Evolutionary conservation across 2,888 invertebrate species (phyloP).

Genomic region (Cybosia mesomella): DNA sequence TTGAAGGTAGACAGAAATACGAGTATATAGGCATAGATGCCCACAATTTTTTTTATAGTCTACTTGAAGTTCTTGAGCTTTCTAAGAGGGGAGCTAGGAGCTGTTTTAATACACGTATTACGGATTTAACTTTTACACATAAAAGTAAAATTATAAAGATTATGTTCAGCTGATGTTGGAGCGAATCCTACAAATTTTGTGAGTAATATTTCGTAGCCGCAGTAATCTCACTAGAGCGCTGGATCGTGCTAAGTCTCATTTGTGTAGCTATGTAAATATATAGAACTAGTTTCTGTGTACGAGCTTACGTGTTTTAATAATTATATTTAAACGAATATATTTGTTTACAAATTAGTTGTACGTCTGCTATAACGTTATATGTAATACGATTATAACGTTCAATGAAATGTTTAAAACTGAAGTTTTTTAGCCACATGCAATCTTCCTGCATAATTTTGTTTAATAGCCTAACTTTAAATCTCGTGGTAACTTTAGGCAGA

Average conservation of each 20-base stretch:
- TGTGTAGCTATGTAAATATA: conserved; percentile 23
- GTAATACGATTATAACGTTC: too few relatives aligned
- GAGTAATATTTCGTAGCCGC: conserved; percentile 36
- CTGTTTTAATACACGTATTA: not conserved
- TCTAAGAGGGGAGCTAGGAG: not conserved
- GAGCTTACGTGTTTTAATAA: not conserved
- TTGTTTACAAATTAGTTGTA: too few relatives aligned
- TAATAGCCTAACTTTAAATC: too few relatives aligned
- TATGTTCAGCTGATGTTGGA: conserved; percentile 27
- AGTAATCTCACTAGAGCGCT: conserved; percentile 26
- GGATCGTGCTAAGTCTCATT: conserved; percentile 24
- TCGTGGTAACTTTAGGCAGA: too few relatives aligned
- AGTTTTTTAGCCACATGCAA: too few relatives aligned
- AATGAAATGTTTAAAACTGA: too few relatives aligned
- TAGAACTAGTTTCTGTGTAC: not conserved
- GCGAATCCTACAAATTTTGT: conserved; percentile 38
- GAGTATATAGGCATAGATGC: too few relatives aligned
- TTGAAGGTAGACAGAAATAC: too few relatives aligned
- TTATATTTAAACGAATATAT: not conserved
- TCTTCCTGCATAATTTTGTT: too few relatives aligned
- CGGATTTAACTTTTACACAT: not conserved
- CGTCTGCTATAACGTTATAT: too few relatives aligned
- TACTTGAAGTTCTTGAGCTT: not conserved
- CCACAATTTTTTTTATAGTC: too few relatives aligned
- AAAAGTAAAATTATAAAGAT: conserved; percentile 37